Percentiles rank a stretch among this genome's conserved stretches.
phyloP scores from a whole-genome alignment of 2,797 vertebrate species.

The Australoheros facetus region DNA sequence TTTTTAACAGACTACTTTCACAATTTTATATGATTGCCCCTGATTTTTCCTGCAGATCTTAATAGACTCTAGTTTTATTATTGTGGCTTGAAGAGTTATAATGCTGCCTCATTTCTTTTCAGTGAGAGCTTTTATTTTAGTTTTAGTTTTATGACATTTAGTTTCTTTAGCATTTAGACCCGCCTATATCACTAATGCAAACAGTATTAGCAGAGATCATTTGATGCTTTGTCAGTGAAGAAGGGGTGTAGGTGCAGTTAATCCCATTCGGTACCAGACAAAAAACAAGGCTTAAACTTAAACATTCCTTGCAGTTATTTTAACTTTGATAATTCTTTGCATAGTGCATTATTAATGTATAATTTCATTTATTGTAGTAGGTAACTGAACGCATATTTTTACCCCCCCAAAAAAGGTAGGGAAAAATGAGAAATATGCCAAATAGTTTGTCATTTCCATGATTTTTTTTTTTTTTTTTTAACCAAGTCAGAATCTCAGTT shows the following conservation, averaged over 20 bases:
- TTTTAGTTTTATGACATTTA: constrained; percentile 56
- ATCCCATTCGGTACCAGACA: constrained; percentile 52
- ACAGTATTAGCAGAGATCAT: constrained; percentile 60
- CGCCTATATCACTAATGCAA: constrained; percentile 50
- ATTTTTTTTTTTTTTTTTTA: neutral
- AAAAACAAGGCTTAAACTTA: constrained; percentile 50
- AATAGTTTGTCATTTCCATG: neutral
- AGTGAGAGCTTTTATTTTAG: constrained; percentile 42
- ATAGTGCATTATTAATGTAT: neutral
- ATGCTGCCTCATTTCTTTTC: constrained; percentile 21
- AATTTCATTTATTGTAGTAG: neutral
- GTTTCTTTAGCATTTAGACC: constrained; percentile 43
- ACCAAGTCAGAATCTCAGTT: too few species aligned
- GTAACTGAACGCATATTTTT: neutral
- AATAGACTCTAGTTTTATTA: neutral
- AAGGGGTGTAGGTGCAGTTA: constrained; percentile 56
- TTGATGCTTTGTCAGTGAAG: constrained; percentile 56
- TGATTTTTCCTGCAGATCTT: constrained; percentile 9
- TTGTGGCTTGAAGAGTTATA: constrained; percentile 1
- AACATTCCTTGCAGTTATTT: constrained; percentile 29
- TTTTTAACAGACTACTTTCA: neutral
- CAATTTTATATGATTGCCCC: constrained; percentile 4
- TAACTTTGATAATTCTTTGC: constrained; percentile 21
- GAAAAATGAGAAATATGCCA: neutral
- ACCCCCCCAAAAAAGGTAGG: neutral